Conservation (phyloP, 2,888 invertebrate genomes). For the Euproctis similis region DNA sequence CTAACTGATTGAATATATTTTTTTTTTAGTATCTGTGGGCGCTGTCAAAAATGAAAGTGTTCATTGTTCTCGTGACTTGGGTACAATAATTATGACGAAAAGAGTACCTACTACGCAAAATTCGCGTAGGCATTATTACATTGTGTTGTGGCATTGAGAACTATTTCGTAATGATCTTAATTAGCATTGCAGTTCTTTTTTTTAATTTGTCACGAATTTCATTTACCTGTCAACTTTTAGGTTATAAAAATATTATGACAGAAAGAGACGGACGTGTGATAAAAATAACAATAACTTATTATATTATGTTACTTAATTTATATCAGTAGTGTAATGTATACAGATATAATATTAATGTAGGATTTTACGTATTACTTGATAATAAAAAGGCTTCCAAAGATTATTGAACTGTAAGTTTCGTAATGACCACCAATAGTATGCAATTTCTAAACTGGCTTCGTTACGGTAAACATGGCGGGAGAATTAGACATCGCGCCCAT, state of each 20-base stretch:
- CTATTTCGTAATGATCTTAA: constrained; percentile 41
- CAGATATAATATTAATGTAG: too few relatives aligned
- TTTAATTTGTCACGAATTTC: constrained; percentile 37
- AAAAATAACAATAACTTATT: too few relatives aligned
- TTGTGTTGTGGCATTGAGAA: constrained; percentile 49
- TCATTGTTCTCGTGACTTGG: constrained; percentile 12
- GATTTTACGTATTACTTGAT: too few relatives aligned
- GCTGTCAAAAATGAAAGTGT: constrained; percentile 48
- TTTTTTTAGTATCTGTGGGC: constrained; percentile 23
- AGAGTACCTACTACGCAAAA: constrained; percentile 40
- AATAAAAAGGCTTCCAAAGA: constrained; percentile 20
- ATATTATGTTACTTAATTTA: too few relatives aligned
- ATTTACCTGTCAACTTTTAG: constrained; percentile 13
- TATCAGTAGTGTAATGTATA: too few relatives aligned
- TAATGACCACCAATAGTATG: constrained; percentile 20
- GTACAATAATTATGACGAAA: constrained; percentile 15
- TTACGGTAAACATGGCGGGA: constrained; percentile 27
- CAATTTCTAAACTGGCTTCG: constrained; percentile 27
- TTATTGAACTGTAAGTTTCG: constrained; percentile 27
- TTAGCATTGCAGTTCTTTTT: too few relatives aligned
- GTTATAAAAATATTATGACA: too few relatives aligned
- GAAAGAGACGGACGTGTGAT: too few relatives aligned
- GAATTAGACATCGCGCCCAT: constrained; percentile 53
- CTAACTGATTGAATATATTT: constrained; percentile 11
- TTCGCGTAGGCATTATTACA: constrained; percentile 33